phyloP scores from a whole-genome alignment of 2,113 vertebrate species.

The Seriola dumerili region DNA sequence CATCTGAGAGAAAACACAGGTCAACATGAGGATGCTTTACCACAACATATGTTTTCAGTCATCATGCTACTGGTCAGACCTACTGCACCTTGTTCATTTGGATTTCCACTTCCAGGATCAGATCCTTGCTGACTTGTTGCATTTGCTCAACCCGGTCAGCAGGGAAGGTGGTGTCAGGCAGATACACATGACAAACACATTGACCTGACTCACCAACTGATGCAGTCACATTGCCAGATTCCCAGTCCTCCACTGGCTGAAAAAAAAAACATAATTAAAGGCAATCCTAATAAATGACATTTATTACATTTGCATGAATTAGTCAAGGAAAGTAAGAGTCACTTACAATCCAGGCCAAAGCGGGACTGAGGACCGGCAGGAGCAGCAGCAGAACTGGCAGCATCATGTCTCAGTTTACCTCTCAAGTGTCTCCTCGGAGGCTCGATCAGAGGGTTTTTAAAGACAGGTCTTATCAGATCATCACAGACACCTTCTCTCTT shows the following conservation, averaged over 20 bases:
- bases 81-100: slow-evolving; percentile 75
- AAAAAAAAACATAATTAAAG: background rate
- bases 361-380: slow-evolving; percentile 60
- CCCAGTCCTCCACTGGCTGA: slow-evolving; percentile 76
- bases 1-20: slow-evolving; percentile 55
- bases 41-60: background rate
- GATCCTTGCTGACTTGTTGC: slow-evolving; percentile 72
- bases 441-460: slow-evolving; percentile 61
- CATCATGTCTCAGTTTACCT: slow-evolving; percentile 49
- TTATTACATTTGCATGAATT: background rate
- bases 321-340: background rate
- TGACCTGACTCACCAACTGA: slow-evolving; percentile 73
- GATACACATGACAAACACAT: slow-evolving; percentile 76
- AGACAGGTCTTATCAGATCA: slow-evolving; percentile 59
- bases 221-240: slow-evolving; percentile 77
- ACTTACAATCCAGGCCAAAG: slow-evolving; percentile 76
- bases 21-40: background rate
- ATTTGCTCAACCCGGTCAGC: slow-evolving; percentile 73
- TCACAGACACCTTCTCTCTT: slow-evolving; percentile 53
- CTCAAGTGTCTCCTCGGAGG: slow-evolving; percentile 14
- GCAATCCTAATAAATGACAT: background rate
- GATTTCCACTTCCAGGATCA: slow-evolving; percentile 73
- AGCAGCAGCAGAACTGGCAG: slow-evolving; percentile 60
- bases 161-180: slow-evolving; percentile 78
- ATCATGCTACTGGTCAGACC: background rate